Percentiles rank a stretch among this genome's conserved stretches.
These are phyloP conservation scores for Trichonephila clavipes DNA, from an alignment of 1,140 invertebrate species.

Conservation along the genomic window DNA sequence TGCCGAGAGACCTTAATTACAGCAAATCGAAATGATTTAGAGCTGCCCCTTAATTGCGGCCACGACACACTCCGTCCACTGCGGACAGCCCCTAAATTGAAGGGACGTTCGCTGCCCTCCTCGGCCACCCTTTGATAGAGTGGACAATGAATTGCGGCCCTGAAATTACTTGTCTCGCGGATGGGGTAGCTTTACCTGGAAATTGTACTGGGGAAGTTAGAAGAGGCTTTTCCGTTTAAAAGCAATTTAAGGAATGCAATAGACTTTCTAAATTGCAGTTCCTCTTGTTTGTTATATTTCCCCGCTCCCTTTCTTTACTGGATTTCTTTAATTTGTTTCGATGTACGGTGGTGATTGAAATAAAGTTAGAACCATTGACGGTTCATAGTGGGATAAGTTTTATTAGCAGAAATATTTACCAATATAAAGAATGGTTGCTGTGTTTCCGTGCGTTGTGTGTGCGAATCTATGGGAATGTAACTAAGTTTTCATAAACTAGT, in stretches of 20 bases:
- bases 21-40: conserved; percentile 76
- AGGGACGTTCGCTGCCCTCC: conserved; percentile 4
- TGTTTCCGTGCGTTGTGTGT: too few relatives aligned
- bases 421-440: too few relatives aligned
- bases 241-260: conserved; percentile 71
- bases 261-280: conserved; percentile 20
- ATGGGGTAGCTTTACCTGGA: conserved; percentile 7
- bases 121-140: conserved; percentile 29
- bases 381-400: background rate
- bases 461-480: too few relatives aligned
- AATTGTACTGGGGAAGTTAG: background rate
- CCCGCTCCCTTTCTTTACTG: background rate
- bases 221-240: conserved; percentile 20
- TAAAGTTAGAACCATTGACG: background rate
- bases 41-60: conserved; percentile 68
- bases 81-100: conserved; percentile 74
- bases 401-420: background rate
- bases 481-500: too few relatives aligned
- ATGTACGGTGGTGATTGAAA: background rate
- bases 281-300: background rate
- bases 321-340: conserved; percentile 12
- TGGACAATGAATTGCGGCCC: conserved; percentile 67
- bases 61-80: conserved; percentile 59
- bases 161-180: conserved; percentile 60
- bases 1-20: conserved; percentile 75